Conservation (phyloP, 2,888 invertebrate species). For the Chorisops tibialis region DNA sequence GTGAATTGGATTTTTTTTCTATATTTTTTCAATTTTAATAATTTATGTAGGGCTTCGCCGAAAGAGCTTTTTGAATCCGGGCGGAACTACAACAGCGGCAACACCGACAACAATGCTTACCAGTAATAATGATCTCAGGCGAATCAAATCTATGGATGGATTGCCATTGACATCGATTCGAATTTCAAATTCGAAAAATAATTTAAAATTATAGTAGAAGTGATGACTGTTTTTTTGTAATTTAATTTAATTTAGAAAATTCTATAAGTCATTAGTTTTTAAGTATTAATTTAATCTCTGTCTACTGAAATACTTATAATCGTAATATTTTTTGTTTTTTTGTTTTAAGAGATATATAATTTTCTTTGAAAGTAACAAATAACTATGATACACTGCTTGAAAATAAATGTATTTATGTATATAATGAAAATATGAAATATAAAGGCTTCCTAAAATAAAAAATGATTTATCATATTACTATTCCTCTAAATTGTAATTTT, state of each 20-base stretch:
- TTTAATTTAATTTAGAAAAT: no score
- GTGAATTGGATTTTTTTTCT: background rate
- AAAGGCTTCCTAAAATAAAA: no score
- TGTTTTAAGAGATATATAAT: background rate
- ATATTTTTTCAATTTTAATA: background rate
- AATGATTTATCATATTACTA: no score
- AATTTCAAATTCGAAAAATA: slow-evolving; percentile 6
- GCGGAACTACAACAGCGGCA: slow-evolving; percentile 17
- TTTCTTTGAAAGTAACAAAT: background rate
- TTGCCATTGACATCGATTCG: slow-evolving; percentile 13
- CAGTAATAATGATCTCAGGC: slow-evolving; percentile 11
- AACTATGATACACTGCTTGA: background rate
- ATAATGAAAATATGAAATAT: no score
- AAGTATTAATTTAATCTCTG: no score
- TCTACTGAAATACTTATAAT: no score
- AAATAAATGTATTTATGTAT: no score
- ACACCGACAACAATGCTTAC: slow-evolving; percentile 29
- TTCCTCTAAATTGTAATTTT: no score
- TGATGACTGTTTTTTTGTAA: background rate
- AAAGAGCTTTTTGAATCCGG: slow-evolving; percentile 9
- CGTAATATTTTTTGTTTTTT: no score
- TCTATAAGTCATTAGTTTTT: no score
- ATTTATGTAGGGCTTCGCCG: background rate
- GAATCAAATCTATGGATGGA: slow-evolving; percentile 12
- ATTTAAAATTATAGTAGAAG: background rate